Percentiles rank a stretch among this genome's conserved stretches.
Evolutionary conservation across 2,113 vertebrate species (phyloP).

Genomic region (Trichechus manatus): DNA sequence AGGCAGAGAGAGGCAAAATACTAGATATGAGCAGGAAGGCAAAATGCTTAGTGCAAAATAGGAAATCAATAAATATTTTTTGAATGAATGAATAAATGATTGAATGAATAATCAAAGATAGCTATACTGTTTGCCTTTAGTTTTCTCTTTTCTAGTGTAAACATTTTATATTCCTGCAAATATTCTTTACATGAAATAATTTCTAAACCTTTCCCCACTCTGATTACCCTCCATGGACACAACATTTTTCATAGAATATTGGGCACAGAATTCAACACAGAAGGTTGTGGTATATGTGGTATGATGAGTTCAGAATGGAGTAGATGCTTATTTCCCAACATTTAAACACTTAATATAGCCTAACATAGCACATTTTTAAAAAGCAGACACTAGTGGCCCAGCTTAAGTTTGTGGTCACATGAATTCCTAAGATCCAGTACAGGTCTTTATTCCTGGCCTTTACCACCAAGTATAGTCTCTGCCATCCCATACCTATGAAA

Average conservation of each 20-base stretch:
- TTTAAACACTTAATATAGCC: neutral
- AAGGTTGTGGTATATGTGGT: neutral
- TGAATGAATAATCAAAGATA: neutral
- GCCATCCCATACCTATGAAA: neutral
- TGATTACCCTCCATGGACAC: neutral
- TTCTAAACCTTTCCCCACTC: neutral
- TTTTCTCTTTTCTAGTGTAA: conserved; percentile 8
- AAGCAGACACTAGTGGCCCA: neutral
- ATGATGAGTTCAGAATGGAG: neutral
- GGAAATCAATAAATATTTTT: neutral
- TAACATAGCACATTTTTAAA: neutral
- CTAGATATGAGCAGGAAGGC: neutral
- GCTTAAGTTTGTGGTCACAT: neutral
- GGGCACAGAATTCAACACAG: neutral
- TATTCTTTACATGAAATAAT: neutral
- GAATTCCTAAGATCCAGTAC: neutral
- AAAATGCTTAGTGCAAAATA: neutral
- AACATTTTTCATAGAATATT: neutral
- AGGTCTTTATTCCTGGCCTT: neutral
- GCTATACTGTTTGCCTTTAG: neutral
- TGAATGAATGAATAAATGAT: neutral
- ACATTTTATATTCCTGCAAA: conserved; percentile 21
- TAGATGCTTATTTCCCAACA: neutral
- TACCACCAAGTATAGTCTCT: neutral
- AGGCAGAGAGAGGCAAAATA: neutral